These are phyloP conservation scores for Apamea sordens DNA, from an alignment of 2,888 invertebrate species.

Conservation along the genomic window DNA sequence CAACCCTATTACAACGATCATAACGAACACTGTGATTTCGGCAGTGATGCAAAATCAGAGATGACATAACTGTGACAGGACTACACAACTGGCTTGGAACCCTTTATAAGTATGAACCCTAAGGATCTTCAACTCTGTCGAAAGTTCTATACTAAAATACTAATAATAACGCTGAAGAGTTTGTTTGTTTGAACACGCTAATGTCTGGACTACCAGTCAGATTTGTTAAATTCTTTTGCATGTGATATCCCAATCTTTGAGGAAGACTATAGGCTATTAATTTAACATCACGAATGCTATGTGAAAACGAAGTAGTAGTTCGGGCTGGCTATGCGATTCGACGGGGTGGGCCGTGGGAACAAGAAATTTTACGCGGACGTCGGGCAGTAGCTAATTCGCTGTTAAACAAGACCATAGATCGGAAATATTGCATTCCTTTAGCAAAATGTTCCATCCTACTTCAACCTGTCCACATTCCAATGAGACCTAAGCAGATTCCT, in stretches of 20 bases:
- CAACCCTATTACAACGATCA: not conserved
- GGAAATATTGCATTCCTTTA: not conserved
- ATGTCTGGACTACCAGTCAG: not conserved
- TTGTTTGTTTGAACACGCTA: not conserved
- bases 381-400: not conserved
- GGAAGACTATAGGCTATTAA: not conserved
- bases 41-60: not conserved
- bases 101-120: not conserved
- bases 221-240: not conserved
- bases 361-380: not conserved
- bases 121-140: slow-evolving; percentile 2
- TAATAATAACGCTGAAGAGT: not conserved
- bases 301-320: not conserved
- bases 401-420: not conserved
- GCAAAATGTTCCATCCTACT: not conserved
- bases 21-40: not conserved
- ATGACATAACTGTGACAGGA: too few species aligned
- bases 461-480: slow-evolving; percentile 18
- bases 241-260: not conserved
- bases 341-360: not conserved
- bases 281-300: not conserved
- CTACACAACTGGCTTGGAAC: not conserved
- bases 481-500: slow-evolving; percentile 1
- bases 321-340: too few species aligned
- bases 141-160: not conserved